Base-by-base conservation (phyloP, 1,140 invertebrate species). In the Zaprionus africanus region DNA sequence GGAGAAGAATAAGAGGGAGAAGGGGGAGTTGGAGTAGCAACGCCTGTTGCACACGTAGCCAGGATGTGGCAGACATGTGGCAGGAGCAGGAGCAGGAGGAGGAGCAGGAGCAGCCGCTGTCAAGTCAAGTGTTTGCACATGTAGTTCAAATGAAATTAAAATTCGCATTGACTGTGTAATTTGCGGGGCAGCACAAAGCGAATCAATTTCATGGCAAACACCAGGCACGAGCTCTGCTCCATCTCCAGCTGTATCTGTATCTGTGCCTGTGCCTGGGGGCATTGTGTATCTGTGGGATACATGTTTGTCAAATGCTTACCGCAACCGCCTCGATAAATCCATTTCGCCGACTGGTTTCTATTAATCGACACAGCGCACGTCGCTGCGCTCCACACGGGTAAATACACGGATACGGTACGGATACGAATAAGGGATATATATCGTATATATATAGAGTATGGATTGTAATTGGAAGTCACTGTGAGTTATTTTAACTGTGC, bases 281-380 rank as follows among this genome's bases (percentile, higher is more conserved):
- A 68, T 64, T 73, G 46, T 79, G 74, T 71, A 79, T 79, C 69
- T 60, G 51, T 24, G 53, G 61, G 61, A 76, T 76, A 81, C 69
- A 90, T 90, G 79, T 90, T 85, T 90, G 85, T 90, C 75, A 67
- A 78, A 90, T 91, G 81, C 91, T 92, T 92, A 92, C 91, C 91
- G 86, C 81, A 91, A 91, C 82, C 91, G 91, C 91, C 91, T 86
- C 72, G 91, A 92, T 92, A 92, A 92, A 92, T 92, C 91, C 91
- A 92, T 92, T 90, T 90, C 85, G 87, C 60, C 65, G 79, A 24
- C 76, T 90, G 76, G 62, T 60, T 41, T 67, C 51, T 69, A 68
- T 72, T 87, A 86, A 82, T 74, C 70, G 80, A 76, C 71, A 71
- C 71, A 69, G 65, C 81, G 66, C 74, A 49, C 62, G 57, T 57